Conservation (phyloP, 2,113 vertebrate genomes). For the Thunnus thynnus region DNA sequence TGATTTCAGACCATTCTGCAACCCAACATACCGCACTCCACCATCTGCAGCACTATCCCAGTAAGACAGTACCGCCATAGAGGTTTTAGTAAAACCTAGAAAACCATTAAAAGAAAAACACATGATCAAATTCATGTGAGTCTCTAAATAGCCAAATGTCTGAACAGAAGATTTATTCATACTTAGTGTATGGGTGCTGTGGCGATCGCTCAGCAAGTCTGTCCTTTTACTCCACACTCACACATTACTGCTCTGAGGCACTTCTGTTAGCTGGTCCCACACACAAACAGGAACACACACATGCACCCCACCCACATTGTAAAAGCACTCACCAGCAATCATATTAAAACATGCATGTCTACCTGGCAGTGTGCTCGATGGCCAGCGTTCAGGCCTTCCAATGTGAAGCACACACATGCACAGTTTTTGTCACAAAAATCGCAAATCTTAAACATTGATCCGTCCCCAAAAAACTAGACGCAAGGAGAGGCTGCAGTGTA, state of each 20-base stretch:
- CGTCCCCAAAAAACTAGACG: neutral
- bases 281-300: slow-evolving; percentile 31
- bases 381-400: slow-evolving; percentile 3
- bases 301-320: slow-evolving; percentile 51
- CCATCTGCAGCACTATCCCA: slow-evolving; percentile 24
- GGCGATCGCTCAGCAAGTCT: slow-evolving; percentile 71
- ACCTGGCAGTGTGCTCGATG: slow-evolving; percentile 26
- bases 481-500: neutral
- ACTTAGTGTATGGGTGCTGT: slow-evolving; percentile 56
- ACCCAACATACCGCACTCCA: slow-evolving; percentile 17
- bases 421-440: neutral
- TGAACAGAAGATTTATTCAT: slow-evolving; percentile 81
- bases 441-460: neutral
- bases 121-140: slow-evolving; percentile 77
- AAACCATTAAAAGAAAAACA: slow-evolving; percentile 76
- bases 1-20: slow-evolving; percentile 11
- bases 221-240: slow-evolving; percentile 57
- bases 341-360: slow-evolving; percentile 42
- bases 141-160: slow-evolving; percentile 66
- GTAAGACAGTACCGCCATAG: slow-evolving; percentile 55
- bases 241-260: slow-evolving; percentile 55
- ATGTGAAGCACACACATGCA: neutral
- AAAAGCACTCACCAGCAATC: slow-evolving; percentile 34
- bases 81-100: slow-evolving; percentile 62
- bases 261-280: slow-evolving; percentile 58